Base-by-base conservation (phyloP, 1,140 invertebrate species). In the Drosophila leontia region DNA sequence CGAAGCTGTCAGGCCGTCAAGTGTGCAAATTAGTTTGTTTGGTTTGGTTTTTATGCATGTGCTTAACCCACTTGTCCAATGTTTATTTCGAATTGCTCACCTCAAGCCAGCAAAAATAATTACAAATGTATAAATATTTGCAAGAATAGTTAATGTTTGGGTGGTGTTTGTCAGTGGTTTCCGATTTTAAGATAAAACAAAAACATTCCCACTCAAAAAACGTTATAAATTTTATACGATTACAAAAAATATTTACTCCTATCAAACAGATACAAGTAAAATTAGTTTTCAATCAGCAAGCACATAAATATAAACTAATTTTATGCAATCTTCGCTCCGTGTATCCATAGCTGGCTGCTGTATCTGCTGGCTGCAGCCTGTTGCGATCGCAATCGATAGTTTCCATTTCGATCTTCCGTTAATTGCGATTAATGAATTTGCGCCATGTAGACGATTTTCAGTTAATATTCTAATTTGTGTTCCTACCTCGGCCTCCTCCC, bases 391-490 rank as follows among this genome's bases (percentile, higher is more conserved):
- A 50, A 72, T 50, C 35, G 19, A 51, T 53, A 37, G 44, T 15
- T 60, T 35, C 34, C 41, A 59, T 45, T 76, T 37, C 65, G 11
- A 45, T 67, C 59, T 44, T 19, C 45, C 78, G 71, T 74, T 86
- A 83, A 87, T 88, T 87, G 68, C 71, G 26, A 69, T 64, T 80
- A 87, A 87, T 83, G 71, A 80, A 87, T 77, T 88, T 83, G 68
- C 82, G 80, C 76, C 77, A 62, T 32, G 32, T 41, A 77, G 57
- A 67, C 82, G 47, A 74, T 81, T 74, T 82, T 74, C 51, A 74
- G 56, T 61, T 77, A 82, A 77, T 80, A 80, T 63, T 64, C 48
- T 77, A 77, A 77, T 72, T 69, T 60, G 50, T 63, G 62, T 53
- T 42, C 6, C 26, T 15, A 4, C 34, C 34, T 2, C 50, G 32